Base-by-base conservation (phyloP, 2,888 invertebrate genomes). In the Eulithis prunata region DNA sequence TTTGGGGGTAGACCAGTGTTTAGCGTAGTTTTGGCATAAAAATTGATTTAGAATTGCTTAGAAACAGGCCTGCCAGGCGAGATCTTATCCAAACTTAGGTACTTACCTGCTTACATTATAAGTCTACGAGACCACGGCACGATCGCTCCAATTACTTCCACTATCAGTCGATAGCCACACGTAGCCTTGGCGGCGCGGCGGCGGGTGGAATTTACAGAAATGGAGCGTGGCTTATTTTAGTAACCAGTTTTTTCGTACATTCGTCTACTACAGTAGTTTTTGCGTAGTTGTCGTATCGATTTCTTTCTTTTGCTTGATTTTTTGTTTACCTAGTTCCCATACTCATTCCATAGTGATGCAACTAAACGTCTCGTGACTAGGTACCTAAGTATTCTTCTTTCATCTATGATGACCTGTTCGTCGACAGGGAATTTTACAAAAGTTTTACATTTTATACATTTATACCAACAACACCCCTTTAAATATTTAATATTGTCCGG, bases 91-190 rank as follows among this genome's bases (percentile, higher is more conserved):
- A 69, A 66, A 70, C 55, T 71, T 3, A 41, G 41, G 41, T 32
- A 32, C 32, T 32, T 41, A 41, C 41, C 41, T 41, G 8, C 47
- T 64, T 60, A 59, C 69, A 70, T 66, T 64, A 70, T 71, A 73
- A 69, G 70, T 71, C 65, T 61, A 75, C 14, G 38, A 55, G 47
- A 55, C 38, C 41, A 11, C 41, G 64, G 67, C 80, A 81, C 80
- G 77, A 82, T 79, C 76, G 78, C 70, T 75, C 81, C 81, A 85
- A 80, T 84, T 82, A 81, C 79, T 81, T 82, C 79, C 78, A 83
- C 78, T 85, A 84, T 85, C 84, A 78, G 81, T 75, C 77, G 77
- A 81, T 79, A 80, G 75, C 75, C 75, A 74, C 58, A 71, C 58
- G 65, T 72, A 77, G 76, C 79, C 76, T 82, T 79, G 76, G 64